A percentile compares a stretch with the other conserved stretches of the same genome.
Conservation (phyloP, 2,113 vertebrate species). For the Sarotherodon lohbergeri region DNA sequence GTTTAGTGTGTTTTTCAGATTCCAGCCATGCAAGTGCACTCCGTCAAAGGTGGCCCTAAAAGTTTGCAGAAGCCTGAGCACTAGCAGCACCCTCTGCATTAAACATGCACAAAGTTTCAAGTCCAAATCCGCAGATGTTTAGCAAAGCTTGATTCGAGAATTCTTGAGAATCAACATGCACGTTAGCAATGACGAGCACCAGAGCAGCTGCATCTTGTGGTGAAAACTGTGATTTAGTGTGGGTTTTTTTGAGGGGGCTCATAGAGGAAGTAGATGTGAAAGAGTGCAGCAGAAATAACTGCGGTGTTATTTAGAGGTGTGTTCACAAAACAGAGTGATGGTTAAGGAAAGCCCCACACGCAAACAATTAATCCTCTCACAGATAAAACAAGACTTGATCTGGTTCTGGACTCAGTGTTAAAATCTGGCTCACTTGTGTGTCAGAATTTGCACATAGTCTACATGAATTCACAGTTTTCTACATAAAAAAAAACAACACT, state of each 20-base stretch:
- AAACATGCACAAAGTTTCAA: neutral
- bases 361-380: neutral
- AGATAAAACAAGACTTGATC: neutral
- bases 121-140: neutral
- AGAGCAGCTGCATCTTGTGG: neutral
- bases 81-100: neutral
- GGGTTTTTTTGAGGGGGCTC: neutral
- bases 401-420: neutral
- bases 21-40: neutral
- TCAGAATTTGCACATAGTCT: neutral
- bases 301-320: neutral
- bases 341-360: neutral
- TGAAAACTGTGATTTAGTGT: neutral
- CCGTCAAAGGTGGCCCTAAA: neutral
- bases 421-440: neutral
- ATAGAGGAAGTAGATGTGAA: conserved; percentile 11
- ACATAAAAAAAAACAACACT: neutral
- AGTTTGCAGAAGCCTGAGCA: fast-evolving
- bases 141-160: neutral
- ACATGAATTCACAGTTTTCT: neutral
- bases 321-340: neutral
- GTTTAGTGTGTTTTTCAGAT: neutral
- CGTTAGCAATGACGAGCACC: neutral
- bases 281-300: conserved; percentile 10
- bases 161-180: neutral